Conservation (phyloP, 2,797 vertebrate species). For the Chaenodraco wilsoni region DNA sequence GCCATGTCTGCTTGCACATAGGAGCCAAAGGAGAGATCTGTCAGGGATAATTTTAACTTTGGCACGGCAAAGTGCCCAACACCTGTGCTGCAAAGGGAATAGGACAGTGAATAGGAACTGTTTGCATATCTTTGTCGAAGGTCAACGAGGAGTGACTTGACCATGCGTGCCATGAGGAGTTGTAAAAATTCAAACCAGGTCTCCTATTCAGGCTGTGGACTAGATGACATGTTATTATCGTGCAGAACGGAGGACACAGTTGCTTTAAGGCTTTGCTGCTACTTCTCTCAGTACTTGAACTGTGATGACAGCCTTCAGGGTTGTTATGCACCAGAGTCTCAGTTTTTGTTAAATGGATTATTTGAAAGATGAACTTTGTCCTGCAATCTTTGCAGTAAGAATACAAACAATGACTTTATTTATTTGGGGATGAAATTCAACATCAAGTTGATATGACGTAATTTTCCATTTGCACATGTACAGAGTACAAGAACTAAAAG, state of each 20-base stretch:
- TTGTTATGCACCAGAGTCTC: not conserved
- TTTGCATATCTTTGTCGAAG: slow-evolving; percentile 41
- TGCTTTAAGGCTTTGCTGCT: slow-evolving; percentile 2
- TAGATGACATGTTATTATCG: slow-evolving; percentile 4
- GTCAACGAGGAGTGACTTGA: slow-evolving; percentile 45
- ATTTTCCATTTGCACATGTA: not conserved
- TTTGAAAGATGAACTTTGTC: not conserved
- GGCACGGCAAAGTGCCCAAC: slow-evolving; percentile 13
- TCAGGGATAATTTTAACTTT: slow-evolving; percentile 64
- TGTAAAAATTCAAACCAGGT: slow-evolving; percentile 31
- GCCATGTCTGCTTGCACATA: slow-evolving; percentile 23
- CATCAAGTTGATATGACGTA: not conserved
- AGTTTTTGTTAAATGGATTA: not conserved
- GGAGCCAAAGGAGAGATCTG: slow-evolving; percentile 44
- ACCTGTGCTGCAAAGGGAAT: slow-evolving; percentile 54
- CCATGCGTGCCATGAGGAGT: slow-evolving; percentile 5
- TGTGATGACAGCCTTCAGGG: not conserved
- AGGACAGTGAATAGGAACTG: slow-evolving; percentile 36
- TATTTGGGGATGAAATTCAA: not conserved
- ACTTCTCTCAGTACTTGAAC: not conserved
- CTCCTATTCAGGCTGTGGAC: slow-evolving; percentile 19
- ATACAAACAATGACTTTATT: not conserved
- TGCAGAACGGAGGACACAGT: not conserved
- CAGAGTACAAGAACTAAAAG: not conserved
- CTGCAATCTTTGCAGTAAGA: not conserved